Conservation (phyloP, 2,113 vertebrate species). For the Solenodon paradoxus region DNA sequence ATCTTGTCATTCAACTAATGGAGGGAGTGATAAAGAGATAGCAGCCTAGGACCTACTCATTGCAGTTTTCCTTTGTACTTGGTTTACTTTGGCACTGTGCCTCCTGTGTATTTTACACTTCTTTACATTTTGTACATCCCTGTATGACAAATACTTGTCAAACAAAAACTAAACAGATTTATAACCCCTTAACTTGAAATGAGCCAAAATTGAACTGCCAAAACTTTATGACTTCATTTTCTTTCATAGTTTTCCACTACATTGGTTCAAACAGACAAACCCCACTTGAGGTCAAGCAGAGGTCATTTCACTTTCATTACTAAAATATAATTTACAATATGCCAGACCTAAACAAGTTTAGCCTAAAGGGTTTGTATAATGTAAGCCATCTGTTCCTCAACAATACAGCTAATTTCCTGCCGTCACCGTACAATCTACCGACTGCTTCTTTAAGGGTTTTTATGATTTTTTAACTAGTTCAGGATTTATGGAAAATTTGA, state of each 20-base stretch:
- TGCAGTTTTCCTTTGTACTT: constrained; percentile 74
- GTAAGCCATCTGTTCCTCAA: constrained; percentile 93
- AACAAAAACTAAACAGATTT: constrained; percentile 86
- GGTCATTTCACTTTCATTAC: constrained; percentile 91
- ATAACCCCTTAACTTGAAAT: constrained; percentile 80
- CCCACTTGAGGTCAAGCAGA: constrained; percentile 85
- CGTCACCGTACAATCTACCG: constrained; percentile 82
- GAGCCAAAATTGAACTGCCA: constrained; percentile 83
- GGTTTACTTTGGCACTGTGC: constrained; percentile 81
- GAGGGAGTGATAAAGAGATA: constrained; percentile 75
- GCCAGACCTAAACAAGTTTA: constrained; percentile 90
- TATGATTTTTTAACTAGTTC: constrained; percentile 72
- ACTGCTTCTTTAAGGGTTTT: constrained; percentile 80
- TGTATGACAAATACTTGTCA: constrained; percentile 87
- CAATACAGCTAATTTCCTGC: constrained; percentile 90
- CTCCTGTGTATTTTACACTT: constrained; percentile 84
- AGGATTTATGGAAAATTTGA: constrained; percentile 77
- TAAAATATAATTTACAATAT: constrained; percentile 91
- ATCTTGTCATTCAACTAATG: constrained; percentile 76
- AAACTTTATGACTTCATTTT: constrained; percentile 86
- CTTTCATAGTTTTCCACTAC: constrained; percentile 83
- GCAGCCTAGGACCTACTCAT: constrained; percentile 54
- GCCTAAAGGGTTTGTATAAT: constrained; percentile 91
- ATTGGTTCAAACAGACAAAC: constrained; percentile 84
- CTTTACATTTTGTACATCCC: constrained; percentile 81